Conservation (phyloP, 2,113 vertebrate species). For the Hippocampus mohnikei region DNA sequence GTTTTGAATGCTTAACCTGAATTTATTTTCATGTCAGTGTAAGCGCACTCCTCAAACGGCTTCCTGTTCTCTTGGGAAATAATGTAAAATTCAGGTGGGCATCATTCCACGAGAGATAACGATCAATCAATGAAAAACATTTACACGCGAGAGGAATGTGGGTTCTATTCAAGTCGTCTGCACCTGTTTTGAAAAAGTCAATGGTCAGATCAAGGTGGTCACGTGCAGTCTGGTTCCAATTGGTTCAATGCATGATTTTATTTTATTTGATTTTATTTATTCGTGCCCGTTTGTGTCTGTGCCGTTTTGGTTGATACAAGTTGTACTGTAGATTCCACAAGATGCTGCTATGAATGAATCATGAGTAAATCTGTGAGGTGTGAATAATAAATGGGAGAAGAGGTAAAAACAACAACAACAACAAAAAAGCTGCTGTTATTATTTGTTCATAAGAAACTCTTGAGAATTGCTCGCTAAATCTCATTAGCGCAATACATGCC, state of each 20-base stretch:
- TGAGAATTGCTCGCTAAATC: slow-evolving; percentile 67
- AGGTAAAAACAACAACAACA: slow-evolving; percentile 73
- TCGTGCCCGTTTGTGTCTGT: not conserved
- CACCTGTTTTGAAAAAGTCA: slow-evolving; percentile 7
- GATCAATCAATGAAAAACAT: not conserved
- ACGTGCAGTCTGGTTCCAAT: not conserved
- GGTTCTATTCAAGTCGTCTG: not conserved
- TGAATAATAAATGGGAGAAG: slow-evolving; percentile 76
- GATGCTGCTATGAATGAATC: slow-evolving; percentile 75
- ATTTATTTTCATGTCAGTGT: too few relatives aligned
- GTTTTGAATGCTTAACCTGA: too few relatives aligned
- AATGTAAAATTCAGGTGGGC: too few relatives aligned
- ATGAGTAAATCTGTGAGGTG: slow-evolving; percentile 76
- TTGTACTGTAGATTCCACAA: slow-evolving; percentile 73
- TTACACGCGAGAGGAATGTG: slow-evolving; percentile 4
- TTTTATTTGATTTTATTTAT: not conserved
- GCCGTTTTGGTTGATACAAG: slow-evolving; percentile 59
- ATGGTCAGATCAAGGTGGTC: slow-evolving; percentile 58
- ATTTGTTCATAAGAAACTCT: slow-evolving; percentile 78
- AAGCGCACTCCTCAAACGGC: too few relatives aligned
- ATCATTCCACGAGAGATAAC: too few relatives aligned
- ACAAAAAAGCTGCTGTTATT: slow-evolving; percentile 75
- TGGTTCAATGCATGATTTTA: not conserved
- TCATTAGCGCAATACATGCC: slow-evolving; percentile 59
- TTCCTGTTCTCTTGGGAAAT: too few relatives aligned